Evolutionary conservation across 2,797 vertebrate genomes (phyloP), one percentile per base, ranked within the genome.

Genomic region (Tolypeutes matacus): DNA sequence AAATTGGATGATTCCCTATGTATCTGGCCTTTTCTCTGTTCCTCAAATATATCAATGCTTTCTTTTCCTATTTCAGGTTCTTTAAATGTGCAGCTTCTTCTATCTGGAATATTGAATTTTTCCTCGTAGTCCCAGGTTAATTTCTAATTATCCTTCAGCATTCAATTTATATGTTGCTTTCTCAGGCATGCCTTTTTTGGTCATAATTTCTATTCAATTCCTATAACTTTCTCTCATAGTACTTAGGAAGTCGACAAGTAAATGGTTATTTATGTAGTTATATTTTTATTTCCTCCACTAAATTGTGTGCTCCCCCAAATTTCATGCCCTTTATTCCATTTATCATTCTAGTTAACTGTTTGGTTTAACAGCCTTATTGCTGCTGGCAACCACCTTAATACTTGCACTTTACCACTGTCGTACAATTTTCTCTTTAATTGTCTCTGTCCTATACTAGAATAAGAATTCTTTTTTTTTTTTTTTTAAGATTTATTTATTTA

Each of bases 61-160:
- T 72, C 67, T 70, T 65, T 93, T 72, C 53, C 77, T 72, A 27
- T 91, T 49, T 87, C 7, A 34, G 20, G 1, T 53, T 76, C 25
- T 62, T 92, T 34, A 65, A 88, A 73, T 58, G 51, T 60, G n/a
- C 3, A 53, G 0, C 49, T 92, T 92, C 25, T 60, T 91, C 20
- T 89, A 29, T 56, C 27, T 93, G 29, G 12, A 62, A 88, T 21
- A 5, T 64, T 60, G 49, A 90, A 65, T 39, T 75, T 73, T 39
- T 23, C 5, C 14, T 72, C 14, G 64, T 84, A 23, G 42, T 70
- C 58, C 3, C 46, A 76, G 11, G 56, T 67, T 90, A 85, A 90
- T 91, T 92, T 90, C 39, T 92, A 84, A 88, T 95, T 88, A 95
- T 81, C 39, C 34, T 84, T 84, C 9, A 83, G 25, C 46, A 86